Evolutionary conservation across 2,888 invertebrate genomes (phyloP).

Genomic region (Linnaemya vulpina): DNA sequence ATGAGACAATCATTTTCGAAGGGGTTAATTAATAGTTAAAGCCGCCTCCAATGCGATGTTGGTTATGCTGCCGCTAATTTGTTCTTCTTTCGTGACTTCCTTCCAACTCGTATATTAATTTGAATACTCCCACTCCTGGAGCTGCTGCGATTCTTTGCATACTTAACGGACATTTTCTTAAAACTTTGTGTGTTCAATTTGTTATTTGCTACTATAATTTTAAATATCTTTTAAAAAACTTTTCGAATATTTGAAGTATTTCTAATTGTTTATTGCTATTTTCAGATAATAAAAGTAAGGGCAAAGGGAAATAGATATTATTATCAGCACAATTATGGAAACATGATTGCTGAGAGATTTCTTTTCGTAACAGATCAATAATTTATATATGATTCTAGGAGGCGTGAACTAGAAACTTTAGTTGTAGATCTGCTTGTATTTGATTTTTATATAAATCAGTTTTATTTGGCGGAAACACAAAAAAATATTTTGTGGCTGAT

Average conservation of each 20-base stretch:
- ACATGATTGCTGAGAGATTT: no score
- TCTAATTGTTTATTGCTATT: conserved; percentile 76
- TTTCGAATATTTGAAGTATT: neutral
- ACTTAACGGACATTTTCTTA: conserved; percentile 13
- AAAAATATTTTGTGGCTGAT: no score
- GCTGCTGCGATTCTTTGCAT: conserved; percentile 24
- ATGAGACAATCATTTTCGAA: conserved; percentile 69
- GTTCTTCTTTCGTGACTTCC: conserved; percentile 46
- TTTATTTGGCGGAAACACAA: no score
- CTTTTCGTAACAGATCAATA: conserved; percentile 77
- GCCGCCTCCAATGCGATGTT: conserved; percentile 62
- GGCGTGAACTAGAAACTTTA: no score
- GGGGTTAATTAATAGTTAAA: conserved; percentile 80
- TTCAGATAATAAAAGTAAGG: no score
- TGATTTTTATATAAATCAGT: no score
- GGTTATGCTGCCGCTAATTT: conserved; percentile 68
- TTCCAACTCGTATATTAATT: neutral
- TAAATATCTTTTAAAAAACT: conserved; percentile 53
- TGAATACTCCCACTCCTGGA: neutral
- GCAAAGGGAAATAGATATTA: conserved; percentile 71
- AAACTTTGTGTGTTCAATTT: neutral
- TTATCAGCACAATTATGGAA: conserved; percentile 45
- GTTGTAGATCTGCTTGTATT: no score
- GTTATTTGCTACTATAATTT: conserved; percentile 16
- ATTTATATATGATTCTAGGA: no score